Evolutionary conservation across 2,113 vertebrate species (phyloP).

Genomic region (Chloropsis hardwickii): DNA sequence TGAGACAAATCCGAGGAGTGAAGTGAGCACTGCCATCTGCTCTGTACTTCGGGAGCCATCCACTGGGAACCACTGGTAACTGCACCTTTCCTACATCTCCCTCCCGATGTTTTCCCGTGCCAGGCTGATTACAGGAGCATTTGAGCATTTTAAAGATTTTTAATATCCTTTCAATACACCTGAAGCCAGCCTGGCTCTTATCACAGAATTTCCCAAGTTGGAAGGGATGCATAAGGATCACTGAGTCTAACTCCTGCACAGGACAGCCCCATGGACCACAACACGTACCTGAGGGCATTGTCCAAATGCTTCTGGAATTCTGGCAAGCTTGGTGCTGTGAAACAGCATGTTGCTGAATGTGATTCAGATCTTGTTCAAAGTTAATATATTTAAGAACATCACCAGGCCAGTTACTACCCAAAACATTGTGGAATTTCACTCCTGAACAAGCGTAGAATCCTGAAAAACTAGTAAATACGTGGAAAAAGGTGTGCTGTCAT

Average conservation of each 20-base stretch:
- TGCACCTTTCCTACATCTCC: neutral
- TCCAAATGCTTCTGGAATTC: neutral
- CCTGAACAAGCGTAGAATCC: neutral
- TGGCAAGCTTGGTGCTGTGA: neutral
- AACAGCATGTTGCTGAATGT: neutral
- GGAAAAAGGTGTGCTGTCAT: neutral
- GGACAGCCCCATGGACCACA: neutral
- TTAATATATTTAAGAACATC: neutral
- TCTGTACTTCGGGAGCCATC: neutral
- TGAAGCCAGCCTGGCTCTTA: neutral
- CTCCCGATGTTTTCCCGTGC: rapidly evolving
- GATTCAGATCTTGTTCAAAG: neutral
- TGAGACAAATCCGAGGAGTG: rapidly evolving
- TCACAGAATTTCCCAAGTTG: neutral
- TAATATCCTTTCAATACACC: neutral
- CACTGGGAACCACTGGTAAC: neutral
- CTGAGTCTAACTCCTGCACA: neutral
- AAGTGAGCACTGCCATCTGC: neutral
- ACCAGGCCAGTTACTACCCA: neutral
- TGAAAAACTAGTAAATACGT: neutral
- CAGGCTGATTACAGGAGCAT: neutral
- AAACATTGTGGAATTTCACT: neutral
- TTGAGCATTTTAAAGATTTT: neutral
- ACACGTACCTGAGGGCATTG: neutral
- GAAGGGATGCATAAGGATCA: neutral